phyloP scores from a whole-genome alignment of 2,888 invertebrate genomes.

The Lymantria dispar region DNA sequence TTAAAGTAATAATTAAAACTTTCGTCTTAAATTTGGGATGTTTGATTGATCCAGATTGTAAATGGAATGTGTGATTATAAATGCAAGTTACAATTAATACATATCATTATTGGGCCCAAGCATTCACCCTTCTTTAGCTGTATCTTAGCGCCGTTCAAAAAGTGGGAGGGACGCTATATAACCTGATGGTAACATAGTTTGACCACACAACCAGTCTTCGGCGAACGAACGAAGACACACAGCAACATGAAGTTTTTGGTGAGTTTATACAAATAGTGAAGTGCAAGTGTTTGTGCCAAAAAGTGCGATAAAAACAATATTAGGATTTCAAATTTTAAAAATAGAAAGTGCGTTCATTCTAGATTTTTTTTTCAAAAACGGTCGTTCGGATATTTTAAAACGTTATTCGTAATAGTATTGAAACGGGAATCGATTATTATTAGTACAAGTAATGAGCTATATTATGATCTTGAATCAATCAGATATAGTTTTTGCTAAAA shows the following conservation, averaged over 20 bases:
- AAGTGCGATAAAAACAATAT: constrained; percentile 23
- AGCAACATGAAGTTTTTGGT: constrained; percentile 80
- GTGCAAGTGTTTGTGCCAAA: constrained; percentile 37
- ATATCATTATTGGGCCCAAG: constrained; percentile 58
- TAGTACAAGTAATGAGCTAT: background rate
- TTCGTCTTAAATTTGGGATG: constrained; percentile 10
- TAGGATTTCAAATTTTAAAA: constrained; percentile 19
- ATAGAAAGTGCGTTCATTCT: constrained; percentile 24
- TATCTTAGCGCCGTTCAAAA: constrained; percentile 35
- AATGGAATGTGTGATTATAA: constrained; percentile 35
- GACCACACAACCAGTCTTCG: constrained; percentile 78
- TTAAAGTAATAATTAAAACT: constrained; percentile 4
- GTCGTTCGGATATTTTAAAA: background rate
- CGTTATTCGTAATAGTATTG: background rate
- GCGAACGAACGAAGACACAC: constrained; percentile 67
- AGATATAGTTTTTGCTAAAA: background rate
- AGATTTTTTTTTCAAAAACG: background rate
- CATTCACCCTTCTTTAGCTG: constrained; percentile 45
- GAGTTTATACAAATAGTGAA: constrained; percentile 52
- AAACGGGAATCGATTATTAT: background rate
- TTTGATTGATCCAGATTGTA: constrained; percentile 28
- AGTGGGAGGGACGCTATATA: constrained; percentile 79
- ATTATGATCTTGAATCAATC: background rate
- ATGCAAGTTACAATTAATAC: constrained; percentile 60
- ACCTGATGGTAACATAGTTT: constrained; percentile 43